phyloP scores from a whole-genome alignment of 2,113 vertebrate species.

The Hypomesus transpacificus region DNA sequence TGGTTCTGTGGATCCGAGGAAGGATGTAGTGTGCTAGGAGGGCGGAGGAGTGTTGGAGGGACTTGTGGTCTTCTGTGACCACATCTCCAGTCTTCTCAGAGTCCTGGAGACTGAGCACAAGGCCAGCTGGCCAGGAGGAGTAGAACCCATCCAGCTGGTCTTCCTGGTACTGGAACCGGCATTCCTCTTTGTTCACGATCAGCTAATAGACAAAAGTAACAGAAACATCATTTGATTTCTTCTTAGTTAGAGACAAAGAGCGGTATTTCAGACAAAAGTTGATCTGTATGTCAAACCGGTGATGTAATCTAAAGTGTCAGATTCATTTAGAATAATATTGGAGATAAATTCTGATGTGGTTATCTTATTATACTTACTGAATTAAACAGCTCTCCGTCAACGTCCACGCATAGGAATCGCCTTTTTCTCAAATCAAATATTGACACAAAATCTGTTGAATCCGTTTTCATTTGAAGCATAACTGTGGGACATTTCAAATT shows the following conservation, averaged over 20 bases:
- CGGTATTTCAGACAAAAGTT: too few species aligned
- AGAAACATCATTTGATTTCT: conserved; percentile 7
- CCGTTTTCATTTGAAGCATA: conserved; percentile 67
- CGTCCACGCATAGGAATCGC: conserved; percentile 77
- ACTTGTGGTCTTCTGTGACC: conserved; percentile 31
- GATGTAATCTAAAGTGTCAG: neutral
- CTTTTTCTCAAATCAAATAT: conserved; percentile 78
- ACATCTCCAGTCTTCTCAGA: conserved; percentile 30
- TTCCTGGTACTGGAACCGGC: conserved; percentile 40
- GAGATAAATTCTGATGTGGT: too few species aligned
- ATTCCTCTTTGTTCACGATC: conserved; percentile 16
- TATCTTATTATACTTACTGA: conserved; percentile 75
- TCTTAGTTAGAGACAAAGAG: neutral
- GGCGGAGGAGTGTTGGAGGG: conserved; percentile 62
- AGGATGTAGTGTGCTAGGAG: conserved; percentile 68
- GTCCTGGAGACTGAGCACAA: conserved; percentile 69
- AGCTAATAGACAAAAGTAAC: conserved; percentile 27
- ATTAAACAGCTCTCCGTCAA: conserved; percentile 70
- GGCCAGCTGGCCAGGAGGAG: conserved; percentile 57
- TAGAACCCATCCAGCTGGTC: conserved; percentile 67
- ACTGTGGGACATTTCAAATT: conserved; percentile 16
- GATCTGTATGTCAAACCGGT: too few species aligned
- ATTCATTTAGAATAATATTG: neutral
- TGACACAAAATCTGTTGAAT: conserved; percentile 70
- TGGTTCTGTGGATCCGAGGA: conserved; percentile 65